Evolutionary conservation across 2,888 invertebrate species (phyloP).

Genomic region (Temnothorax rugatulus): DNA sequence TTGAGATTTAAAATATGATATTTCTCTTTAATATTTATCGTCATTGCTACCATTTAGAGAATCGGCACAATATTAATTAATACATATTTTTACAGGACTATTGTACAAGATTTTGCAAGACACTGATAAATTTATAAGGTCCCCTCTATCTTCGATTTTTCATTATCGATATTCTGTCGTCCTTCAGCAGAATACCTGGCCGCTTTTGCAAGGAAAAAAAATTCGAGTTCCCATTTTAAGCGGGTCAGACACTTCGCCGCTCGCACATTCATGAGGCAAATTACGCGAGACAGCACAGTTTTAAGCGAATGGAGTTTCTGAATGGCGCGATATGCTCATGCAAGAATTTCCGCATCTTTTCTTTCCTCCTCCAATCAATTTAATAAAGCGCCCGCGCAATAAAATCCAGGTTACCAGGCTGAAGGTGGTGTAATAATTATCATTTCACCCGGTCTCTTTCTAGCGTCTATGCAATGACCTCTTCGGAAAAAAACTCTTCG

Average conservation of each 20-base stretch:
- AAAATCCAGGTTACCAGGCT: conserved; percentile 5
- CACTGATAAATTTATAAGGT: conserved; percentile 28
- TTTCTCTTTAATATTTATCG: neutral
- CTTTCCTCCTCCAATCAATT: conserved; percentile 15
- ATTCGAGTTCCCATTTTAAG: conserved; percentile 31
- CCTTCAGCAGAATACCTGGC: neutral
- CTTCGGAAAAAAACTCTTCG: neutral
- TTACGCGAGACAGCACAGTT: conserved; percentile 43
- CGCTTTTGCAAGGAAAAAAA: conserved; percentile 22
- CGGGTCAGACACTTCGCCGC: conserved; percentile 35
- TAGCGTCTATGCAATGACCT: neutral
- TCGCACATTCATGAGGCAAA: conserved; percentile 43
- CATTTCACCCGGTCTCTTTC: conserved; percentile 4
- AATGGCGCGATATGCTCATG: conserved; percentile 21
- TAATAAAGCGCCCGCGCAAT: conserved; percentile 21
- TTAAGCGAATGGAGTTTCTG: conserved; percentile 34
- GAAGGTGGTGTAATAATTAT: conserved; percentile 41
- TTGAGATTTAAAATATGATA: neutral
- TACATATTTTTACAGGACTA: neutral
- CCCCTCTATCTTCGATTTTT: conserved; percentile 36
- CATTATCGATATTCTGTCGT: conserved; percentile 47
- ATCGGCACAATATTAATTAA: conserved; percentile 14
- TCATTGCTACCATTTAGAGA: neutral
- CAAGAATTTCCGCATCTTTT: conserved; percentile 8
- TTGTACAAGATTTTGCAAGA: conserved; percentile 3